phyloP scores from a whole-genome alignment of 2,113 vertebrate species.

The Brienomyrus longianalis region DNA sequence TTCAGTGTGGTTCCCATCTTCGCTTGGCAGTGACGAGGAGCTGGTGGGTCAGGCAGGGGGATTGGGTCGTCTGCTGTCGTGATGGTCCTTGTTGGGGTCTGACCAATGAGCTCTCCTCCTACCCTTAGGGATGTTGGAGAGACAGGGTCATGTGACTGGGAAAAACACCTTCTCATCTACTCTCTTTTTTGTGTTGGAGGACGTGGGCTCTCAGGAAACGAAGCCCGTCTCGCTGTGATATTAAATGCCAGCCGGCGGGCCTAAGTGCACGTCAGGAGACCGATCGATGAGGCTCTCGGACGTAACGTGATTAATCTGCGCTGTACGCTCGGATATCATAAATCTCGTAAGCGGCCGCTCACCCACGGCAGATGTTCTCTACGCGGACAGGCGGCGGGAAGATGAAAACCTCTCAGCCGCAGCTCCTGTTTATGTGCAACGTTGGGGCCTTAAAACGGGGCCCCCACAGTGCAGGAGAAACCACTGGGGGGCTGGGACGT shows the following conservation, averaged over 20 bases:
- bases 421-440: neutral
- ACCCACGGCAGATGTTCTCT: constrained; percentile 26
- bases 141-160: neutral
- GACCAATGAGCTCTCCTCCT: neutral
- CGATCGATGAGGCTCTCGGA: constrained; percentile 36
- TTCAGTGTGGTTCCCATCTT: neutral
- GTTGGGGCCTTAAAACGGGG: neutral
- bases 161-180: constrained; percentile 14
- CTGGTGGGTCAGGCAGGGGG: neutral
- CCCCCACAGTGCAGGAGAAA: neutral
- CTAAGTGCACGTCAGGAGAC: constrained; percentile 39
- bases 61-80: neutral
- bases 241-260: constrained; percentile 34
- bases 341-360: constrained; percentile 35
- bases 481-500: neutral
- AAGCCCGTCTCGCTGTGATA: constrained; percentile 26
- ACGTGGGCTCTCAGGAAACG: constrained; percentile 21
- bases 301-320: constrained; percentile 39
- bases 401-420: neutral
- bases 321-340: constrained; percentile 27
- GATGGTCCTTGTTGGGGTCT: neutral
- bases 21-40: neutral
- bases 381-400: constrained; percentile 16
- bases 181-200: constrained; percentile 7
- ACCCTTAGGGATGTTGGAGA: neutral